Percentiles rank a stretch among this genome's conserved stretches.
phyloP scores from a whole-genome alignment of 2,113 vertebrate genomes.

The Agelaius phoeniceus region DNA sequence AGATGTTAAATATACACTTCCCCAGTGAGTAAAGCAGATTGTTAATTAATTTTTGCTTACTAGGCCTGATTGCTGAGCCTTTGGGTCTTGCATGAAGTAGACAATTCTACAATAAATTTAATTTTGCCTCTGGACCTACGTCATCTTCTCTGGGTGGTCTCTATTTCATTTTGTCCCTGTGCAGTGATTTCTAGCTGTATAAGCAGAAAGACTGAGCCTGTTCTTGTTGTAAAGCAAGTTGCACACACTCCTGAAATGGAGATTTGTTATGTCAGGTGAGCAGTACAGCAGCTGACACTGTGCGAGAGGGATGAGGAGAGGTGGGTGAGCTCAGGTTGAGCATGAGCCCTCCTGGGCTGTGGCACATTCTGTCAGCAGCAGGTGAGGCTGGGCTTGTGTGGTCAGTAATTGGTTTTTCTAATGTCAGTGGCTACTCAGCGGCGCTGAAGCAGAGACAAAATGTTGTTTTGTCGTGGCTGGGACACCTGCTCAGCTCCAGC shows the following conservation, averaged over 20 bases:
- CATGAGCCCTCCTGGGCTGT: rapidly evolving
- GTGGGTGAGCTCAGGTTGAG: not conserved
- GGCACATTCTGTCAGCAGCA: not conserved
- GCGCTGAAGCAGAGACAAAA: not conserved
- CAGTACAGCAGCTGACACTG: not conserved
- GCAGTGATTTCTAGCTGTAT: not conserved
- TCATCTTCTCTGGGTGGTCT: not conserved
- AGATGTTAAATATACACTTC: slow-evolving; percentile 35
- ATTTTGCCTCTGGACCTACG: not conserved
- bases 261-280: not conserved
- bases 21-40: slow-evolving; percentile 19
- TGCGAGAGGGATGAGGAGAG: not conserved
- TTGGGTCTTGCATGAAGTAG: not conserved
- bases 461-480: not conserved
- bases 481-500: slow-evolving; percentile 19
- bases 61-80: not conserved
- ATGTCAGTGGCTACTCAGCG: not conserved
- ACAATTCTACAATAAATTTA: not conserved
- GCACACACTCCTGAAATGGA: not conserved
- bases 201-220: not conserved
- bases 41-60: slow-evolving; percentile 48
- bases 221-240: not conserved
- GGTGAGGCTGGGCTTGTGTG: not conserved
- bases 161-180: not conserved
- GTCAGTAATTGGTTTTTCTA: not conserved